These are phyloP conservation scores for Peromyscus attwateri DNA, from an alignment of 2,797 vertebrate genomes.

Conservation along the genomic window DNA sequence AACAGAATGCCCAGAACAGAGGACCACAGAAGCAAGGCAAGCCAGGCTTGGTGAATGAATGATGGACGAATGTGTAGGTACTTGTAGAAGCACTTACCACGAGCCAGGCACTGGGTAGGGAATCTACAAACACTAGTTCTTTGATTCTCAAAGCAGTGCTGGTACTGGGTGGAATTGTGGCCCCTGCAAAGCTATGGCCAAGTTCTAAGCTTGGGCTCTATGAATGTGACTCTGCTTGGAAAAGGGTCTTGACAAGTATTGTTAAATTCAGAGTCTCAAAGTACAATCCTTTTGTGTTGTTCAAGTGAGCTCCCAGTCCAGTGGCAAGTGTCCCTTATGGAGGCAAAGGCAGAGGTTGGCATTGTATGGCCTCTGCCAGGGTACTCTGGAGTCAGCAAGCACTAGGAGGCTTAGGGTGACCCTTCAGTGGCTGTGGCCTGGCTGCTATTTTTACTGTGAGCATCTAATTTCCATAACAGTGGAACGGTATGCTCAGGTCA, in stretches of 20 bases:
- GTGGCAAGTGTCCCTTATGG: not conserved
- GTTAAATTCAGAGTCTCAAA: not conserved
- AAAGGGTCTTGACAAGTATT: not conserved
- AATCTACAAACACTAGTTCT: not conserved
- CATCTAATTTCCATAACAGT: not conserved
- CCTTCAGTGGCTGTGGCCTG: not conserved
- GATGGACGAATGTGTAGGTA: not conserved
- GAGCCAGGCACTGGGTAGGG: not conserved
- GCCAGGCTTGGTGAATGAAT: not conserved
- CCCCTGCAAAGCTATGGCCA: not conserved
- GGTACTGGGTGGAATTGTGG: rapidly evolving
- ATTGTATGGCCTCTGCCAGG: not conserved
- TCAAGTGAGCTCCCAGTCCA: not conserved
- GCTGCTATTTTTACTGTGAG: not conserved
- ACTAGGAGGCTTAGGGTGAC: not conserved
- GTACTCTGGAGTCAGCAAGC: no score
- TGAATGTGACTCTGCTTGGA: not conserved
- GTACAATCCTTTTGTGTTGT: not conserved
- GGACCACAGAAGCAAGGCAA: not conserved
- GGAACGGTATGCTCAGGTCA: rapidly evolving
- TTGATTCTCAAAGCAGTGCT: not conserved
- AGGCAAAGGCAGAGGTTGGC: not conserved
- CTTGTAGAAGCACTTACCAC: not conserved
- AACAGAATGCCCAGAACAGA: no score
- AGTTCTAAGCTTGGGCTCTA: rapidly evolving